Evolutionary conservation across 2,113 vertebrate species (phyloP), one percentile per base, ranked within the genome.

Genomic region (Calonectris borealis): DNA sequence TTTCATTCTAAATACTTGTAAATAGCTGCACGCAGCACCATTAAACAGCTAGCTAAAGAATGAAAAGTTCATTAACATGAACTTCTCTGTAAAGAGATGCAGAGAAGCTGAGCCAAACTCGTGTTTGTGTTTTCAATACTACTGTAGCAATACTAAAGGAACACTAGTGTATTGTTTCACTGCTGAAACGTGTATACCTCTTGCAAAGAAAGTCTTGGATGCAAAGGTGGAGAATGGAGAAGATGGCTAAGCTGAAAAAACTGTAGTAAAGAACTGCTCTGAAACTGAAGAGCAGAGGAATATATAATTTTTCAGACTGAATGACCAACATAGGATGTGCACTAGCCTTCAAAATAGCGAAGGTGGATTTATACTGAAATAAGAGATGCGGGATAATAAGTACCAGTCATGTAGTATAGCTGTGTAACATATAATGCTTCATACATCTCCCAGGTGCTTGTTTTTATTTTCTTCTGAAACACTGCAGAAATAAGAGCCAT

Each of bases 401-500:
- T n/a, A n/a, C 20, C 34, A n/a, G 34, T 29, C 6, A 0, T 38
- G 18, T 21, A 22, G 13, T 31, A 16, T n/a, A 27, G 14, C 40
- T 29, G 4, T 2, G 0, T 69, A n/a, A 52, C 6, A 4, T 32
- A 4, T 22, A 31, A 12, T 57, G 16, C 29, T 84, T 82, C 1
- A 0, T 61, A 42, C 8, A 49, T 73, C 48, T 71, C 14, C 20
- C 5, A 22, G 42, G 4, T 86, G 25, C 32, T 73, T 73, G 24
- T 7, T 52, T 70, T 77, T 64, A 25, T 64, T 34, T 88, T 69
- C 10, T 70, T 93, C 79, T 46, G 20, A 78, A 90, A 38, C 2
- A 5, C 10, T 21, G 7, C 29, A 19, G n/a, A 75, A 90, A 36
- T 52, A 40, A 75, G 26, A 92, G 9, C 40, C 27, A 16, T 81